Evolutionary conservation across 2,888 invertebrate species (phyloP).

Genomic region (Cerastoderma edule): DNA sequence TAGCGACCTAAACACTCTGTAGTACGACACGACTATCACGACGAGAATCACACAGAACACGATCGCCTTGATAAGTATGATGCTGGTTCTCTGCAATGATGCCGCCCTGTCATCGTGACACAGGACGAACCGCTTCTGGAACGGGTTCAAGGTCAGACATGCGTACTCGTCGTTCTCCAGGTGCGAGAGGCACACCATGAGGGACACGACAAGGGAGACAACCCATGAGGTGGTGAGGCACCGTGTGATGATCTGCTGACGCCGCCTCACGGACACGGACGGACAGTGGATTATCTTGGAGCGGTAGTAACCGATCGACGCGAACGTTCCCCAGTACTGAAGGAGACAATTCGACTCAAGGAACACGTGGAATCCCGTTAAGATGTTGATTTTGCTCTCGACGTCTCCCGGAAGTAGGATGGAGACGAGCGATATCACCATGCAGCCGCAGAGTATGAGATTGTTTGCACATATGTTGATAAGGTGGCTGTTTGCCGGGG

Average conservation of each 20-base stretch:
- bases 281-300: slow-evolving; percentile 74
- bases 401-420: slow-evolving; percentile 56
- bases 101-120: slow-evolving; percentile 27
- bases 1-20: slow-evolving; percentile 72
- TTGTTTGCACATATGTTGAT: slow-evolving; percentile 80
- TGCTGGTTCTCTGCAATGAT: slow-evolving; percentile 60
- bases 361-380: slow-evolving; percentile 76
- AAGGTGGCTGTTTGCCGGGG: slow-evolving; percentile 80
- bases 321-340: slow-evolving; percentile 79
- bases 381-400: slow-evolving; percentile 46
- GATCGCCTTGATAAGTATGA: slow-evolving; percentile 63
- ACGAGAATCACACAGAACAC: slow-evolving; percentile 65
- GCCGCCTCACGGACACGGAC: slow-evolving; percentile 63
- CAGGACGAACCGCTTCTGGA: slow-evolving; percentile 54
- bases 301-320: slow-evolving; percentile 79
- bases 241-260: slow-evolving; percentile 75
- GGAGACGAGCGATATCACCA: slow-evolving; percentile 70
- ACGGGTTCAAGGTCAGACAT: slow-evolving; percentile 69
- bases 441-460: slow-evolving; percentile 69
- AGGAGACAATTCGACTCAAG: slow-evolving; percentile 71
- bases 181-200: slow-evolving; percentile 70
- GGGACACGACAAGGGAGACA: slow-evolving; percentile 68
- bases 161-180: slow-evolving; percentile 58
- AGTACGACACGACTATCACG: slow-evolving; percentile 71
- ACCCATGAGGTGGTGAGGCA: slow-evolving; percentile 76